phyloP scores from a whole-genome alignment of 2,113 vertebrate genomes.

The Pelecanoides urinatrix region DNA sequence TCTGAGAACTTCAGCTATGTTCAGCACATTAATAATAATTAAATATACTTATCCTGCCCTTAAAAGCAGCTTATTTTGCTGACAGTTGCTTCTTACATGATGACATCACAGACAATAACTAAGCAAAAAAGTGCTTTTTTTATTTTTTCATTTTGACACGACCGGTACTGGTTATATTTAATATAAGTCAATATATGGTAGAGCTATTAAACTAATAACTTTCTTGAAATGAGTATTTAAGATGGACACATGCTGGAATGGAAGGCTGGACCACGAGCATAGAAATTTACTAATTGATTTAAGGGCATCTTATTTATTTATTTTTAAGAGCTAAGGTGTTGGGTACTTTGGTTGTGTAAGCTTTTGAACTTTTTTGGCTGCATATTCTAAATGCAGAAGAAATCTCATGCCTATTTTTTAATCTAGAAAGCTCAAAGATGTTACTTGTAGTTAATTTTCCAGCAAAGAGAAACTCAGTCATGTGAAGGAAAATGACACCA shows the following conservation, averaged over 20 bases:
- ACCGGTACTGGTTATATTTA: not conserved
- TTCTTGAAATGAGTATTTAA: not conserved
- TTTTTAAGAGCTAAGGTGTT: not conserved
- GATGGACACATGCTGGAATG: not conserved
- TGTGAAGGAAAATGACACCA: constrained; percentile 1
- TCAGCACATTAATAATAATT: not conserved
- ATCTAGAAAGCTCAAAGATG: not conserved
- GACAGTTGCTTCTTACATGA: not conserved
- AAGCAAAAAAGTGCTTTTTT: not conserved
- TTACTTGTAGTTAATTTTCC: constrained; percentile 24
- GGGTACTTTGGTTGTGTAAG: not conserved
- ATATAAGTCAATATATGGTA: not conserved
- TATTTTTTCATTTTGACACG: not conserved
- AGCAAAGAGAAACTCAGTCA: not conserved
- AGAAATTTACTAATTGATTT: not conserved
- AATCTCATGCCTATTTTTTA: not conserved
- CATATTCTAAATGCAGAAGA: not conserved
- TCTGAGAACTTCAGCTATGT: not conserved
- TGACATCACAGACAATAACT: not conserved
- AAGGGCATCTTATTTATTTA: not conserved
- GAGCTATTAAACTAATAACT: not conserved
- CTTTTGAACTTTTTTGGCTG: not conserved
- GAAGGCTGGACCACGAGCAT: rapidly evolving
- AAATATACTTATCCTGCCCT: not conserved
- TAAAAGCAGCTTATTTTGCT: not conserved